phyloP scores from a whole-genome alignment of 1,140 invertebrate genomes.

The Cheumatopsyche charites region DNA sequence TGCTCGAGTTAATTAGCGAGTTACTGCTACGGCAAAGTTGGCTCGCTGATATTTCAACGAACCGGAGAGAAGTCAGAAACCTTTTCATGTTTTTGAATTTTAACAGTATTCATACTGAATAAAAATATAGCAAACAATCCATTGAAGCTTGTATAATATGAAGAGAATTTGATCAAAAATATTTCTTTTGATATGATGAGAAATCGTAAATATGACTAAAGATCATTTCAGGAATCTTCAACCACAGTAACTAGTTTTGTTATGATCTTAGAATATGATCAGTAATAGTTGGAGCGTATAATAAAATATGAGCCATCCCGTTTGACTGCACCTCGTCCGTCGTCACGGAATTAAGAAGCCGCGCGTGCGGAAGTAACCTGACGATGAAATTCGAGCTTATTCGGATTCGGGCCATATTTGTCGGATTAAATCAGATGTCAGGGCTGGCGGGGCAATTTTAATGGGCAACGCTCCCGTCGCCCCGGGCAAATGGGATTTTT shows the following conservation, averaged over 20 bases:
- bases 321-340: conserved; percentile 2
- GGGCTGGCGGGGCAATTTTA: conserved; percentile 37
- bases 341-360: conserved; percentile 12
- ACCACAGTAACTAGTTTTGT: no score
- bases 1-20: conserved; percentile 16
- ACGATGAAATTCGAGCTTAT: conserved; percentile 33
- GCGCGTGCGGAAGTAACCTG: conserved; percentile 26
- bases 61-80: neutral
- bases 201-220: no score
- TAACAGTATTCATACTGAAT: no score
- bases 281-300: neutral
- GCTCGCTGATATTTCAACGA: neutral
- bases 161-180: no score
- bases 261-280: no score
- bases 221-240: no score
- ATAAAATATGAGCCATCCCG: neutral
- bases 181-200: no score
- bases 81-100: no score
- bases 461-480: conserved; percentile 37
- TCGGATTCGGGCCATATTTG: conserved; percentile 35
- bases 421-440: conserved; percentile 39
- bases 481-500: conserved; percentile 38
- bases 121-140: no score
- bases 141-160: no score
- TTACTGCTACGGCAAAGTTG: neutral